Base-by-base conservation (phyloP, 1,140 invertebrate species). In the Parapsyche elsis region DNA sequence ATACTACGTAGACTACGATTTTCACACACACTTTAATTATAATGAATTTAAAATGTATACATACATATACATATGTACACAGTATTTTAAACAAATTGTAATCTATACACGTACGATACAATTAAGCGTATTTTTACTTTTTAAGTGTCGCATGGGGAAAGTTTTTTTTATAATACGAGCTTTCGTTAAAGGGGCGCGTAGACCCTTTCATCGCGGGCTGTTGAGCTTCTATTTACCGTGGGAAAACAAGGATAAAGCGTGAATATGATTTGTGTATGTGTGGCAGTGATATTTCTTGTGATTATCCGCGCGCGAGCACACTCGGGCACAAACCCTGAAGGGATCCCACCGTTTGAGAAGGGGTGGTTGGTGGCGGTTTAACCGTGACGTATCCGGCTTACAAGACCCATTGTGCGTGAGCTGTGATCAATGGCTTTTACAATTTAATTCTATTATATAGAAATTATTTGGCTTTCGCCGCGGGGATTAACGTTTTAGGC, bases 381-480 rank as follows among this genome's bases (percentile, higher is more conserved):
- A 53, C 24, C n/a, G 61, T 23, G 61, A 67, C 61, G 61, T 26
- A 67, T 67, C 30, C 38, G 71, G 71, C 71, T 73, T 73, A 73
- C 38, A n/a, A 16, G 24, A 5, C 44, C 30, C 71, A 30, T 30
- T 73, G n/a, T 30, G 26, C 26, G 24, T n/a, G 10, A 38, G 21
- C 67, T 45, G 38, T 71, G 67, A 71, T 73, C 71, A 49, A 73
- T 46, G 71, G 71, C 38, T 23, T 73, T 73, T 73, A 73, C 38
- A 19, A 46, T 73, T 73, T 46, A 73, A 73, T 73, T 73, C 71
- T 16, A 73, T 73, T 73, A 73, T 23, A 73, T 46, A 73, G 71
- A 46, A 73, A 73, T 73, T 45, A 73, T 73, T 73, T 14, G 67
- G 67, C 9, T 21, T 26, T 67, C 24, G 49, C 49, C 49, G 10